phyloP scores from a whole-genome alignment of 37 sponge, comb jelly and placozoan genomes.

The Amphimedon queenslandica region DNA sequence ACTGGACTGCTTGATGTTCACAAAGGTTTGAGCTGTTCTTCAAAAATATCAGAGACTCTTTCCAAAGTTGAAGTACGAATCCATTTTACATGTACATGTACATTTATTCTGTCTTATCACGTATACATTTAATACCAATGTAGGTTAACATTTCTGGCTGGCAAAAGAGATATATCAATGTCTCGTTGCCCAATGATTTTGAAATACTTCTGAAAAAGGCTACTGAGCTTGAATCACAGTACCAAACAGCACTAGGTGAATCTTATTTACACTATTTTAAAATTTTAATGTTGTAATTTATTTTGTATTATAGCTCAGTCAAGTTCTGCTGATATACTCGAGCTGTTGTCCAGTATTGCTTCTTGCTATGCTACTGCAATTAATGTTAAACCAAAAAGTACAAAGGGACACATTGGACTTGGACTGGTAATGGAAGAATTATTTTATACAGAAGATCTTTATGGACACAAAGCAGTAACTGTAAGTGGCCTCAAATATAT shows the following conservation, averaged over 20 bases:
- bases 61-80: conserved; percentile 47
- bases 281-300: too few species aligned
- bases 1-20: conserved; percentile 36
- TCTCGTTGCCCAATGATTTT: conserved; percentile 15
- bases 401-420: conserved; percentile 64
- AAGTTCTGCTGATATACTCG: neutral
- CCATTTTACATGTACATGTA: too few species aligned
- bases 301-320: neutral
- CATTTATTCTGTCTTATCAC: too few species aligned
- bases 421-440: conserved; percentile 89
- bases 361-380: conserved; percentile 78
- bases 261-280: too few species aligned
- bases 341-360: neutral
- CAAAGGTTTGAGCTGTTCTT: conserved; percentile 51
- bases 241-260: too few species aligned
- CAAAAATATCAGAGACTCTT: conserved; percentile 30
- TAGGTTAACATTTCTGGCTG: conserved; percentile 54
- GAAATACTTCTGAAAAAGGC: conserved; percentile 54
- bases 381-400: conserved; percentile 39
- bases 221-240: conserved; percentile 35
- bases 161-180: conserved; percentile 59
- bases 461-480: conserved; percentile 33
- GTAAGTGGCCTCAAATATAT: too few species aligned
- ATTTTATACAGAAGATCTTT: conserved; percentile 75
- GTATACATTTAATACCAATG: too few species aligned